Evolutionary conservation across 2,113 vertebrate species (phyloP).

Genomic region (Pluvianellus socialis): DNA sequence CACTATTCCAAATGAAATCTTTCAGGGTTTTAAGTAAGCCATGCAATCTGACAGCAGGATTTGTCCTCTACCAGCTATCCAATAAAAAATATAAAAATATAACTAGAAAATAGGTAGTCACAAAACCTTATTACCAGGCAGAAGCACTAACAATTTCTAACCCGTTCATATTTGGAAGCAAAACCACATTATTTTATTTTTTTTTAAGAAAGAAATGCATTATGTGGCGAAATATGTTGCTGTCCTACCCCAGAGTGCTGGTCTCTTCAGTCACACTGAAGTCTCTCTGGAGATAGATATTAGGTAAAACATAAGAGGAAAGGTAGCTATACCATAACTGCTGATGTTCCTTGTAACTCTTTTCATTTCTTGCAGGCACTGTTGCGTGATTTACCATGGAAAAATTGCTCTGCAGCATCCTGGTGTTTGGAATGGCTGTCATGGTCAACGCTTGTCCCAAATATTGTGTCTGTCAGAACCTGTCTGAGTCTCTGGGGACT

Average conservation of each 20-base stretch:
- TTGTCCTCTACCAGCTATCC: not conserved
- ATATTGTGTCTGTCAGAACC: conserved; percentile 98
- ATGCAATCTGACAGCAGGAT: not conserved
- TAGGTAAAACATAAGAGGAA: not conserved
- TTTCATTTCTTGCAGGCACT: conserved; percentile 75
- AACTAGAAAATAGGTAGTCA: not conserved
- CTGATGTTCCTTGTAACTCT: not conserved
- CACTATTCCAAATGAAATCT: not conserved
- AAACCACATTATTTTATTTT: not conserved
- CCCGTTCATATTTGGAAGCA: not conserved
- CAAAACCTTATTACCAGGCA: not conserved
- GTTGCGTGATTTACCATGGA: conserved; percentile 91
- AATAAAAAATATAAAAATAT: not conserved
- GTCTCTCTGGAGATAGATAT: not conserved
- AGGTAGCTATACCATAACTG: not conserved
- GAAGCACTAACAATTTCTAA: not conserved
- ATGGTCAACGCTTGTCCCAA: conserved; percentile 93
- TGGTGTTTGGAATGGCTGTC: conserved; percentile 91
- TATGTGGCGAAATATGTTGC: not conserved
- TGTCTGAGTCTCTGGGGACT: conserved; percentile 97
- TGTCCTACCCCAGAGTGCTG: not conserved
- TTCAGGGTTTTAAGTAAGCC: not conserved
- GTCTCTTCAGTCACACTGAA: not conserved
- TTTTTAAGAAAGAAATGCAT: not conserved
- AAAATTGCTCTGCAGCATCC: conserved; percentile 91